These are phyloP conservation scores for Ochropleura leucogaster DNA, from an alignment of 2,888 invertebrate genomes.

Conservation along the genomic window DNA sequence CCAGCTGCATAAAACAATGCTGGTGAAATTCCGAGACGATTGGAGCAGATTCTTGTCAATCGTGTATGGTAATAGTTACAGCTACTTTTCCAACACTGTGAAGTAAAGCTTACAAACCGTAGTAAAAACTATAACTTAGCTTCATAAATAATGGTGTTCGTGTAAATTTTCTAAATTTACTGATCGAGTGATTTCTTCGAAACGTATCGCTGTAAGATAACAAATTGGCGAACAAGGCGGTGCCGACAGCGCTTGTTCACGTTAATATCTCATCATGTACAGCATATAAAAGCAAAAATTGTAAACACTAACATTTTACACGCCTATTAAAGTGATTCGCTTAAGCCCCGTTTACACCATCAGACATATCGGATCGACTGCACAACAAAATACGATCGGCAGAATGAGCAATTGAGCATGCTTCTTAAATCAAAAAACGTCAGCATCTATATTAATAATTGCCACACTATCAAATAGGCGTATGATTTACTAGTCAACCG, in stretches of 20 bases:
- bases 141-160: slow-evolving; percentile 5
- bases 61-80: neutral
- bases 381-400: neutral
- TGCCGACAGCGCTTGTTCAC: slow-evolving; percentile 59
- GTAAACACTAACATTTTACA: slow-evolving; percentile 77
- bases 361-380: slow-evolving; percentile 40
- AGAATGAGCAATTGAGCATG: neutral
- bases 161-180: slow-evolving; percentile 37
- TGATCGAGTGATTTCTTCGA: slow-evolving; percentile 41
- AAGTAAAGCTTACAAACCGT: neutral
- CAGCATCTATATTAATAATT: slow-evolving; percentile 44
- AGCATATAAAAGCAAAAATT: slow-evolving; percentile 74
- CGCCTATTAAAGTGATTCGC: slow-evolving; percentile 79
- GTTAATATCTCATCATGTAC: slow-evolving; percentile 65
- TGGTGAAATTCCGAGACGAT: neutral
- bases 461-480: slow-evolving; percentile 46
- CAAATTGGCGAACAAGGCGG: slow-evolving; percentile 61
- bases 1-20: neutral
- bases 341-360: slow-evolving; percentile 61
- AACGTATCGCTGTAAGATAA: slow-evolving; percentile 51
- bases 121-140: slow-evolving; percentile 1
- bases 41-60: neutral
- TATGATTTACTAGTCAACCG: slow-evolving; percentile 52
- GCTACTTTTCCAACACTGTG: neutral
- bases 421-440: slow-evolving; percentile 8